Evolutionary conservation across 2,888 invertebrate species (phyloP), one percentile per base, ranked within the genome.

Genomic region (Tetrapedia diversipes): DNA sequence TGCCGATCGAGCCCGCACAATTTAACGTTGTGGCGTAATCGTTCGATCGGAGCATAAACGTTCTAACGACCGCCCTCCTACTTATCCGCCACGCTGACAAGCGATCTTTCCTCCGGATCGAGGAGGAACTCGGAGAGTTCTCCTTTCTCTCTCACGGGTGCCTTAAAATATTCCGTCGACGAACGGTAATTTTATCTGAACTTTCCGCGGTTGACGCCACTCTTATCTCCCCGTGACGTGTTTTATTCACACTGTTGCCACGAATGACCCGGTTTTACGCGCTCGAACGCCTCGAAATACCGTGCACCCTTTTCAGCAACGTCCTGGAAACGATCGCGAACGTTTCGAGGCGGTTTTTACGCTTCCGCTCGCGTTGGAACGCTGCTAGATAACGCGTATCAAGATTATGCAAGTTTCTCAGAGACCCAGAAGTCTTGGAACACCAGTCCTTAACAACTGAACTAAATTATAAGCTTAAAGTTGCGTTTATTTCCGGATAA

Each of bases 51-150:
- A 74, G 56, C 61, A 71, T 82, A 82, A 82, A 68, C 76, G 68
- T 67, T 51, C 53, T 68, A 81, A 75, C 83, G 63, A 81, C 49
- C 77, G 61, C 68, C 83, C 73, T 78, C 73, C n/a, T 76, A n/a
- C n/a, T n/a, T n/a, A 75, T 77, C 74, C 64, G 54, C 66, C 59
- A 61, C 65, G 59, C 63, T 73, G 66, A 81, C 80, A 75, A 83
- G 77, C 69, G 65, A 73, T 73, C 60, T 64, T 64, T 73, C 65
- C 57, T 47, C 61, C n/a, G n/a, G n/a, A n/a, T n/a, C n/a, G 22
- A 22, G 59, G 56, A 57, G n/a, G n/a, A n/a, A n/a, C n/a, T n/a
- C n/a, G n/a, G n/a, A n/a, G n/a, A n/a, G n/a, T n/a, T n/a, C n/a
- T n/a, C n/a, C 68, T 65, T 79, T 73, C 69, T 66, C 57, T 34